phyloP scores from a whole-genome alignment of 2,888 invertebrate species.

The Cerceris rybyensis region DNA sequence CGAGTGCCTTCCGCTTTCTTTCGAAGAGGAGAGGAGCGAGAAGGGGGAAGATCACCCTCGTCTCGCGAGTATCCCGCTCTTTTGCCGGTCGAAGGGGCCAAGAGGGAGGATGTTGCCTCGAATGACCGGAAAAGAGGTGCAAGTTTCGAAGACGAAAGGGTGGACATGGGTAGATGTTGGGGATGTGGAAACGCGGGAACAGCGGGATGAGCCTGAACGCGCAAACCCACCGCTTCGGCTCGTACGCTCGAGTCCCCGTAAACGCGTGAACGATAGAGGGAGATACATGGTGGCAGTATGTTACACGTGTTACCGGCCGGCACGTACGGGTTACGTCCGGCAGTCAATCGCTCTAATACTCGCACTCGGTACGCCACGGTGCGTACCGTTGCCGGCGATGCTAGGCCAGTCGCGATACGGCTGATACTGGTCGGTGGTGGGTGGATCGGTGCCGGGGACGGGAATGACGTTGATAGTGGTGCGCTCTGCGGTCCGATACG shows the following conservation, averaged over 20 bases:
- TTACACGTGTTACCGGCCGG: slow-evolving; percentile 81
- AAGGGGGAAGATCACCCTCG: background rate
- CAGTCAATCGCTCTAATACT: slow-evolving; percentile 82
- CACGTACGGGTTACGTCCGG: slow-evolving; percentile 81
- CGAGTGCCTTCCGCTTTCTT: too few species aligned
- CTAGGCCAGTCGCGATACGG: slow-evolving; percentile 10
- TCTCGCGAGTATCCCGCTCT: background rate
- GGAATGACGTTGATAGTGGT: slow-evolving; percentile 23
- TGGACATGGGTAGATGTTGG: too few species aligned
- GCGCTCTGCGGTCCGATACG: slow-evolving; percentile 53
- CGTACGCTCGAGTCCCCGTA: slow-evolving; percentile 70
- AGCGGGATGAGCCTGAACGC: slow-evolving; percentile 12
- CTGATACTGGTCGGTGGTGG: background rate
- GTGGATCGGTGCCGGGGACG: slow-evolving; percentile 3
- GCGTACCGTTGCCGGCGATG: slow-evolving; percentile 40
- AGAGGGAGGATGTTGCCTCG: too few species aligned
- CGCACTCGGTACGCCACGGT: slow-evolving; percentile 72
- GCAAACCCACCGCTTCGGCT: slow-evolving; percentile 63
- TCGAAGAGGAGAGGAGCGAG: background rate
- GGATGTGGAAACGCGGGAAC: background rate
- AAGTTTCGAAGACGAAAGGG: too few species aligned
- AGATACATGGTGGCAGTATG: slow-evolving; percentile 81
- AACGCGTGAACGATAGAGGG: slow-evolving; percentile 75
- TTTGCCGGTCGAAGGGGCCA: background rate
- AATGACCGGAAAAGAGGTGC: too few species aligned